Evolutionary conservation across 1,140 invertebrate species (phyloP), one percentile per base, ranked within the genome.

Genomic region (Leucophenga varia): DNA sequence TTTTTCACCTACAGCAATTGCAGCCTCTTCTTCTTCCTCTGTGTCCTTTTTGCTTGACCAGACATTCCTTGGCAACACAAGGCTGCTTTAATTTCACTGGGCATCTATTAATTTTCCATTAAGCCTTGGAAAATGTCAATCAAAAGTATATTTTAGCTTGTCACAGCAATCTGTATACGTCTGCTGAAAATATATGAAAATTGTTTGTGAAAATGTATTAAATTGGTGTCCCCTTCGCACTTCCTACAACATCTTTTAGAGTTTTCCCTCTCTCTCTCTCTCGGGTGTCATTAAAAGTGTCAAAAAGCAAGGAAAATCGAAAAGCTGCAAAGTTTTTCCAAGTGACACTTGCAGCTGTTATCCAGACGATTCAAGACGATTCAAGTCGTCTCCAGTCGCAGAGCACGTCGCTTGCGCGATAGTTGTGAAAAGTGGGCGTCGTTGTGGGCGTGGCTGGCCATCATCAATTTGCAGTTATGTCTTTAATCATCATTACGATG

Each of bases 281-380:
- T 20, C 30, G 14, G 12, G 20, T 16, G 52, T 54, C 52, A 52
- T 55, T 52, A 57, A 52, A 57, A 57, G 43, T 57, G 55, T 55
- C 52, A 55, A 48, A 31, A 36, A 42, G 17, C n/a, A n/a, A 28
- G 17, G 25, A 45, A 35, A 31, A 19, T 37, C 12, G 20, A 38
- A 43, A 45, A 45, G 18, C 46, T 46, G 51, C 34, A 54, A 56
- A 45, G 41, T 48, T 19, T 45, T 32, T 16, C 10, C 17, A 47
- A 55, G 55, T 57, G 55, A 54, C 55, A 57, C 52, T 55, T 57
- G 55, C 55, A 57, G 55, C 52, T 57, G 55, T 52, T 47, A 45
- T 28, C 47, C 28, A 35, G 19, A 54, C 43, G 22, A 36, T 22
- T 49, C 22, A 17, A 39, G n/a, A n/a, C n/a, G n/a, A n/a, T n/a